Percentiles rank a stretch among this genome's conserved stretches.
These are phyloP conservation scores for Dynastes tityus DNA, from an alignment of 2,888 invertebrate genomes.

Conservation along the genomic window DNA sequence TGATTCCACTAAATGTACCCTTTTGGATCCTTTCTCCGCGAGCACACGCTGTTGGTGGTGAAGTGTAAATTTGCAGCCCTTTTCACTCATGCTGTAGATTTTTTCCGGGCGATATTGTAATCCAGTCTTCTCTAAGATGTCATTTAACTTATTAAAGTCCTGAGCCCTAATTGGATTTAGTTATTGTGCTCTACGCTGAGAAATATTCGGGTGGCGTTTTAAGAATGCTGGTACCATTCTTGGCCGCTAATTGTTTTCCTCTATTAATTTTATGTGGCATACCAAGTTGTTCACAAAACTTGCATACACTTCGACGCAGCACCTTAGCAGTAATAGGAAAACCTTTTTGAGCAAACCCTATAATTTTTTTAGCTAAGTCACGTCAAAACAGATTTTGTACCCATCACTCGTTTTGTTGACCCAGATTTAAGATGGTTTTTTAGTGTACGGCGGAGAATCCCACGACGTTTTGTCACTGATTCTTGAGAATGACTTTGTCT, in stretches of 20 bases:
- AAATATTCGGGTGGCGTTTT: constrained; percentile 32
- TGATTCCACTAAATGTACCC: constrained; percentile 60
- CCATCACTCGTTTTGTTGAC: not conserved
- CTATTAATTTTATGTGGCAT: constrained; percentile 27
- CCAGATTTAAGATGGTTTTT: not conserved
- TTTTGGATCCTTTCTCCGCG: constrained; percentile 59
- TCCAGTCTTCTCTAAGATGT: constrained; percentile 17
- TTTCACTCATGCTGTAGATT: constrained; percentile 60
- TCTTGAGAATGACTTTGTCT: not conserved
- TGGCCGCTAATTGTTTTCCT: constrained; percentile 28
- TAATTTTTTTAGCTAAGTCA: constrained; percentile 17
- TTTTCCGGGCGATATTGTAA: not conserved
- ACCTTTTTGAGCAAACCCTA: constrained; percentile 22
- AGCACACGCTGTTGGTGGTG: constrained; percentile 59
- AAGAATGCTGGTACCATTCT: constrained; percentile 20
- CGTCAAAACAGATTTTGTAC: not conserved
- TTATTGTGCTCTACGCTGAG: constrained; percentile 22
- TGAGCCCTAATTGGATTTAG: constrained; percentile 30
- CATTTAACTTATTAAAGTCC: constrained; percentile 32
- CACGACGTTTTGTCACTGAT: not conserved
- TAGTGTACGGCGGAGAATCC: not conserved
- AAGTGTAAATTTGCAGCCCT: constrained; percentile 58
- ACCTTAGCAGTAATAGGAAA: constrained; percentile 16
- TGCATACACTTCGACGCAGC: constrained; percentile 21
- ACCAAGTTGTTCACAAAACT: constrained; percentile 22